Base-by-base conservation (phyloP, 1,140 invertebrate species). In the Camponotus floridanus region DNA sequence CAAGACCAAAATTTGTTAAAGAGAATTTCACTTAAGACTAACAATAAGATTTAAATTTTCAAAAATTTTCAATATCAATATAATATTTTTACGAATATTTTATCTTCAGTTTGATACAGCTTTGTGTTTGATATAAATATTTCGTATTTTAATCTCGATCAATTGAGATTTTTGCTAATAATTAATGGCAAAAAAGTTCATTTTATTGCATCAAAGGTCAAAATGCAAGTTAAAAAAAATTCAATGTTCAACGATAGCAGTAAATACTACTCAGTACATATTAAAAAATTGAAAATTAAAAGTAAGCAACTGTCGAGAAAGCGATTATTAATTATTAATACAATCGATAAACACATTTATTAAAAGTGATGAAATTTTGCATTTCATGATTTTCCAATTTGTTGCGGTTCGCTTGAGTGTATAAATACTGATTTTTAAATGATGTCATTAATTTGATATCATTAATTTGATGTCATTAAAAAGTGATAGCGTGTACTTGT, bases 251-350 rank as follows among this genome's bases (percentile, higher is more conserved):
- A 15, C 8, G 11, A 15, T n/a, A 26, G 7, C 31, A 42, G 15
- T 2, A 42, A 62, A 62, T 31, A 31, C 8, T 15, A 8, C 2
- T 8, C 5, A 61, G 9, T 11, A 42, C 11, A 3, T n/a, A 15
- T 57, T 73, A 15, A 76, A 76, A 42, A 62, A 76, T n/a, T 76
- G 8, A 15, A 76, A 57, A 76, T 76, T 62, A 64, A 64, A 76
- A 45, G 33, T 76, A 62, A 5, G 7, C 21, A 31, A 26, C 3
- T 15, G 4, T 62, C 33, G n/a, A 36, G 48, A 73, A 4, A 21
- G 9, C 36, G 8, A 76, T 51, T 76, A 62, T 62, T 64, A 76
- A 76, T 64, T 76, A 33, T 26, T 26, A 26, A 26, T 45, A 18
- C 15, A 31, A 76, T 3, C 26, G 39, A 42, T 26, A n/a, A 62